These are phyloP conservation scores for Hypsopygia costalis DNA, from an alignment of 2,888 invertebrate species.

Conservation along the genomic window DNA sequence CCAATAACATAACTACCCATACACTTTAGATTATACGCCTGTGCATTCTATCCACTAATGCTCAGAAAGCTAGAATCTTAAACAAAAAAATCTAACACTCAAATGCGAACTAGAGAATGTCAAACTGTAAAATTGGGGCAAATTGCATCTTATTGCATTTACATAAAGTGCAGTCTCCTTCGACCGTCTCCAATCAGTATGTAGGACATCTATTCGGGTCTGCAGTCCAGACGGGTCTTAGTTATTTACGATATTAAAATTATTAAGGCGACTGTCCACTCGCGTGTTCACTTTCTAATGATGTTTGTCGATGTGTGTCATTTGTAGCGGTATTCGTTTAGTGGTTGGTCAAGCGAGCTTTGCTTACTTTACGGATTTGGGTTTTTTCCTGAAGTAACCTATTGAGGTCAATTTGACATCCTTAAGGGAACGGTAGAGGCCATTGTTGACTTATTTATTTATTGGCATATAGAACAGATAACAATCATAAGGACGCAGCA, in stretches of 20 bases:
- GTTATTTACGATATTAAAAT: background rate
- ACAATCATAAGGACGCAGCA: too few relatives aligned
- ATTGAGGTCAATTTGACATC: too few relatives aligned
- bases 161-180: conserved; percentile 8
- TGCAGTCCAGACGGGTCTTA: conserved; percentile 15
- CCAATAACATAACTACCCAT: too few relatives aligned
- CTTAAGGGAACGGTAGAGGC: too few relatives aligned
- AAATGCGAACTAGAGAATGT: background rate
- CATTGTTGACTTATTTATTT: too few relatives aligned
- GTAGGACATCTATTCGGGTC: conserved; percentile 44
- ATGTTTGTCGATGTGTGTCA: background rate
- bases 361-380: too few relatives aligned
- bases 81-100: background rate
- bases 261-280: background rate
- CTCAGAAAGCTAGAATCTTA: conserved; percentile 3
- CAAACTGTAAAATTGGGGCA: background rate
- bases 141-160: background rate
- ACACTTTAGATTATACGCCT: too few relatives aligned
- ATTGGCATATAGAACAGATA: too few relatives aligned
- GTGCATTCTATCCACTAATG: too few relatives aligned
- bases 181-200: conserved; percentile 16
- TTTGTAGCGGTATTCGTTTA: background rate
- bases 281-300: background rate
- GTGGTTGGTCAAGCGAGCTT: too few relatives aligned
- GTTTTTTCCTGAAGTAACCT: too few relatives aligned